Evolutionary conservation across 2,113 vertebrate genomes (phyloP), one percentile per base, ranked within the genome.

Genomic region (Lampris incognitus): DNA sequence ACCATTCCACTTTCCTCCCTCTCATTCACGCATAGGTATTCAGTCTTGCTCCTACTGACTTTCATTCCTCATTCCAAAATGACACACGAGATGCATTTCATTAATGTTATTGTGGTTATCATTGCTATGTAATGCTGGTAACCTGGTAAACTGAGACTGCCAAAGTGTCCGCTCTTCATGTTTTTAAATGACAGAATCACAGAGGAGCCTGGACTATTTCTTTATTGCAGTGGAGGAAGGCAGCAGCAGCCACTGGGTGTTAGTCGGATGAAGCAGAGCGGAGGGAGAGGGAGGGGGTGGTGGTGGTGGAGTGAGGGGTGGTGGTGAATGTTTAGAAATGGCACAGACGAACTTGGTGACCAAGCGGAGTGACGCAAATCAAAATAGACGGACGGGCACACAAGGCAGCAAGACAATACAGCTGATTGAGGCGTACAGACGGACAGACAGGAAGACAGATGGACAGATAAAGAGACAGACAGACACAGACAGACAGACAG

Each of bases 321-420:
- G 42, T 69, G 77, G 81, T 67, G 59, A 51, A 65, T 38, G 72
- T 72, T 82, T 76, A 76, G 76, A 81, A 84, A 87, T 65, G 76
- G 77, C 82, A 79, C 87, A 83, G 75, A 79, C 54, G 61, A 88
- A 86, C 82, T 85, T 85, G 85, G 91, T 90, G 87, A 87, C 88
- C 87, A 87, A 88, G 80, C 69, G 69, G 65, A 84, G 60, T 86
- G 89, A 92, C 11, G 70, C 74, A 89, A 89, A 91, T 89, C 82
- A 71, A 86, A 91, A 72, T 69, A 83, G 87, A 82, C 87, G 82
- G 63, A 46, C 44, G 44, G 44, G 7, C 44, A 46, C 44, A 46
- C 44, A 46, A 24, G 24, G 24, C 24, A 24, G 24, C 24, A 24
- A 24, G 24, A 24, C 24, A 24, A 24, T 24, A 24, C 24, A 24